Base-by-base conservation (phyloP, 37 sponge, comb jelly and placozoan species). In the Axinella damicornis region DNA sequence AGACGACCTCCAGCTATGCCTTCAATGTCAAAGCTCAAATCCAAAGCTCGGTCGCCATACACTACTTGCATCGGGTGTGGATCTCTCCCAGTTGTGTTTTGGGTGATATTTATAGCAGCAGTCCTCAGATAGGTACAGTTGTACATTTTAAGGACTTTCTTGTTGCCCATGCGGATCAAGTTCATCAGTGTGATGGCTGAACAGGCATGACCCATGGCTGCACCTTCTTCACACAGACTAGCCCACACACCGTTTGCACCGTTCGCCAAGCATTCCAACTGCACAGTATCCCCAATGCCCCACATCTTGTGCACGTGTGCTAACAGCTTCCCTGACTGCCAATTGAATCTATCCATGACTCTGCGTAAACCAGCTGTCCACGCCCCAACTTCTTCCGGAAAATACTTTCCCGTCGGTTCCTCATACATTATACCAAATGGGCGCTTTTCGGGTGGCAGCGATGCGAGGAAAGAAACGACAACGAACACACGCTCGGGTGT, bases 201-300 rank as follows among this genome's bases (percentile, higher is more conserved):
- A 65, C 87, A 87, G n/a, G 95, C 95, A 58, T 94, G 95, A 32
- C 95, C 95, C 67, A 91, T 21, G 9, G 89, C 95, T 22, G 95
- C 95, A 19, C 95, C 95, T 74, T 95, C 95, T 27, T 80, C 89
- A 39, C 89, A 91, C 54, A 94, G 19, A 54, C 88, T 87, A 30
- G 88, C 87, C 95, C 95, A 94, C 30, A 94, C 88, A 20, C 95
- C 95, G 61, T 90, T 73, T 4, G 95, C 95, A 38, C 95, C 95
- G 32, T 54, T 75, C 28, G 62, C 67, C 31, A 94, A 82, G 73
- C 90, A 90, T 12, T 80, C 88, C 56, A 94, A 76, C 68, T 85
- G 87, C 2, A 88, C 41, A 27, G 95, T 86, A 13, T 83, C 85
- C 74, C 63, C 82, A 9, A 93, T 73, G 19, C 80, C 94, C 94